Conservation (phyloP, 2,888 invertebrate species). For the Sisyra nigra region DNA sequence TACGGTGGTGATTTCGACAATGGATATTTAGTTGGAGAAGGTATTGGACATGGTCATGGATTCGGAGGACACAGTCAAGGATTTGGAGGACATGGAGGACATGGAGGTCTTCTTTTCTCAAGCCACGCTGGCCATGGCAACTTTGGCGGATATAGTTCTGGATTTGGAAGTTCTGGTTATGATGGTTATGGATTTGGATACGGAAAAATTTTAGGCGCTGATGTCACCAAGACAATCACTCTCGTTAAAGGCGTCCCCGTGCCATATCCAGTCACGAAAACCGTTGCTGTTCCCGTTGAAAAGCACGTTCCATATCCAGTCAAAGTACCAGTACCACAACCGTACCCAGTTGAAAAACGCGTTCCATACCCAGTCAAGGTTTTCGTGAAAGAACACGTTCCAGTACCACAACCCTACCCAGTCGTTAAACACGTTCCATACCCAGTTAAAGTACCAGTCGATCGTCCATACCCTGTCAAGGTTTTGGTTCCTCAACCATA, state of each 20-base stretch:
- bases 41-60: constrained; percentile 34
- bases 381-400: constrained; percentile 62
- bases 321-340: constrained; percentile 47
- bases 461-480: constrained; percentile 64
- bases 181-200: constrained; percentile 14
- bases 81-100: constrained; percentile 17
- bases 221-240: constrained; percentile 46
- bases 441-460: constrained; percentile 51
- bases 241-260: constrained; percentile 47
- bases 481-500: constrained; percentile 65
- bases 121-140: constrained; percentile 16
- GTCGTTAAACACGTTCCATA: constrained; percentile 63
- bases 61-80: constrained; percentile 31
- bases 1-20: constrained; percentile 63
- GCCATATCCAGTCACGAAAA: constrained; percentile 46
- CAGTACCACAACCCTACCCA: constrained; percentile 60
- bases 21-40: constrained; percentile 46
- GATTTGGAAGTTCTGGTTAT: constrained; percentile 12
- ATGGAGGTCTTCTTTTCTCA: constrained; percentile 11
- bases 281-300: constrained; percentile 42
- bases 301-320: constrained; percentile 50
- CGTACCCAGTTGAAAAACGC: constrained; percentile 46
- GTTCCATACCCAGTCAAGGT: constrained; percentile 41
- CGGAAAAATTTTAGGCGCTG: constrained; percentile 27
- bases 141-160: constrained; percentile 15